A percentile compares a stretch with the other conserved stretches of the same genome.
phyloP scores from a whole-genome alignment of 2,113 vertebrate genomes.

The Corythaixoides concolor region DNA sequence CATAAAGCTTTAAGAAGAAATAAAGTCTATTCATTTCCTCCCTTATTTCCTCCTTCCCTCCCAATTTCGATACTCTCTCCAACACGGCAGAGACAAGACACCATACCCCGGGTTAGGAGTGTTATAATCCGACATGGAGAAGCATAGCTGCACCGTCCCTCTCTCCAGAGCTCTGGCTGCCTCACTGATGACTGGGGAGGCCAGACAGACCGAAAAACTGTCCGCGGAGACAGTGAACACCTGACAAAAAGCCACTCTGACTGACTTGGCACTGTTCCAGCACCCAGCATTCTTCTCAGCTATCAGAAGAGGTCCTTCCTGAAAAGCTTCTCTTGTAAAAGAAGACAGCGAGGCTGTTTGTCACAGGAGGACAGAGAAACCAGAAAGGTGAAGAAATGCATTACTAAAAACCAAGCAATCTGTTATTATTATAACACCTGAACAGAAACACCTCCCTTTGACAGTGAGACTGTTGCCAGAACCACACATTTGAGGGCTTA shows the following conservation, averaged over 20 bases:
- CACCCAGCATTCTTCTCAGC: neutral
- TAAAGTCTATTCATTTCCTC: neutral
- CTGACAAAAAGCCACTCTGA: neutral
- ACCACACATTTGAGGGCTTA: neutral
- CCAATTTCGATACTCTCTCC: neutral
- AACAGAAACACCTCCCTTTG: neutral
- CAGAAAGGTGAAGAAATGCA: neutral
- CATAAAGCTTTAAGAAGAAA: neutral
- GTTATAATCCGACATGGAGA: neutral
- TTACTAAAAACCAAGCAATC: neutral
- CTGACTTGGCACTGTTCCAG: neutral
- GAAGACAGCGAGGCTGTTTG: neutral
- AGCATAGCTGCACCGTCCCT: neutral
- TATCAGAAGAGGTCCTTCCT: neutral
- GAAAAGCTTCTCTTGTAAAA: neutral
- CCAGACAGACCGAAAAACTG: neutral
- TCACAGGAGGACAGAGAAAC: neutral
- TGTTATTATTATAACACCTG: neutral
- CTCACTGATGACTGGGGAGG: neutral
- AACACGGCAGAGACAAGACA: neutral
- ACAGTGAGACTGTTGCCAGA: neutral
- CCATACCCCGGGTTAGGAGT: neutral
- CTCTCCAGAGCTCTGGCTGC: neutral
- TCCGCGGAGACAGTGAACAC: neutral
- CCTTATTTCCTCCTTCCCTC: neutral